These are phyloP conservation scores for Ornithoptera alexandrae DNA, from an alignment of 2,888 invertebrate species.

Conservation along the genomic window DNA sequence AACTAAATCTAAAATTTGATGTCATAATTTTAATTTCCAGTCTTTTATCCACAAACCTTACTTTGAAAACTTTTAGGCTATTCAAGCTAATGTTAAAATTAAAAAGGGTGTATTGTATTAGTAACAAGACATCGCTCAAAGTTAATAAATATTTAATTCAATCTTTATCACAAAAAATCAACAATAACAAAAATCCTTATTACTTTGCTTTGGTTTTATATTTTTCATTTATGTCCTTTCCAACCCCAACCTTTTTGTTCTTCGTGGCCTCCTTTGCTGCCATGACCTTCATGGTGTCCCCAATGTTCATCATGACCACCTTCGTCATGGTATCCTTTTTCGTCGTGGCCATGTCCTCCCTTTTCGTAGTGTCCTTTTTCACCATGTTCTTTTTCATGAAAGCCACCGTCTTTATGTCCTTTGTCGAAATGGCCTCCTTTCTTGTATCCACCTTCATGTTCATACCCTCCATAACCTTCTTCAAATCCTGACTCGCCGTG, in stretches of 20 bases:
- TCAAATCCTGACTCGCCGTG: conserved; percentile 90
- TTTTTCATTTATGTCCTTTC: conserved; percentile 64
- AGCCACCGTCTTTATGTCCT: conserved; percentile 86
- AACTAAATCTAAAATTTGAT: too few species aligned
- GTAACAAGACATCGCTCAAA: conserved; percentile 14
- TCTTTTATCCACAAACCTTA: background rate
- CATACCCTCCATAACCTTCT: conserved; percentile 88
- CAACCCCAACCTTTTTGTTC: conserved; percentile 89
- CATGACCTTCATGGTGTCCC: conserved; percentile 84
- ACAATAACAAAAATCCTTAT: conserved; percentile 30
- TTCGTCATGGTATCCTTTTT: conserved; percentile 87
- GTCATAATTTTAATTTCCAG: too few species aligned
- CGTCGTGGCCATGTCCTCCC: conserved; percentile 87
- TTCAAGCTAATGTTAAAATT: background rate
- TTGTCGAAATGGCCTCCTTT: conserved; percentile 90
- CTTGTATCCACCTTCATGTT: conserved; percentile 87
- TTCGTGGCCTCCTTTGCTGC: conserved; percentile 88
- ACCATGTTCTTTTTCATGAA: conserved; percentile 87
- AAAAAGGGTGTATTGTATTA: background rate
- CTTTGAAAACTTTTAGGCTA: background rate
- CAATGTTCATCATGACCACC: conserved; percentile 87
- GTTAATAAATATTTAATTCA: conserved; percentile 27
- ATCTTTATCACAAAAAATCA: conserved; percentile 33
- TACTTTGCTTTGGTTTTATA: conserved; percentile 28
- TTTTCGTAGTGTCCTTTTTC: conserved; percentile 89